Evolutionary conservation across 2,113 vertebrate genomes (phyloP).

Genomic region (Synodontis membranacea): DNA sequence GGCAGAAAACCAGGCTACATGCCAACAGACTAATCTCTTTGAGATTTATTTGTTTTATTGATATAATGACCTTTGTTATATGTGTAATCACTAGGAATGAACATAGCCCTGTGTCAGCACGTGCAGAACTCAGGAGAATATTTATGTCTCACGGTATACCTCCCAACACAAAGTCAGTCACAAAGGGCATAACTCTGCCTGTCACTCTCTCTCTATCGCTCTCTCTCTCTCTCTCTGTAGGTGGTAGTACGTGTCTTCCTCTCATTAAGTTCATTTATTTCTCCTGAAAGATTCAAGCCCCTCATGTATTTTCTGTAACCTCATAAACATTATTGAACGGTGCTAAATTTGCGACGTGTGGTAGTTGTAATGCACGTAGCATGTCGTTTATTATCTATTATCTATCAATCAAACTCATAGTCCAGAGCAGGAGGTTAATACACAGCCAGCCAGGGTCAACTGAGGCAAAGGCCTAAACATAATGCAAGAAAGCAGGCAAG

Average conservation of each 20-base stretch:
- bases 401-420: neutral
- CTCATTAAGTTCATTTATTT: neutral
- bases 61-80: slow-evolving; percentile 48
- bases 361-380: neutral
- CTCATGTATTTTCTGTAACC: neutral
- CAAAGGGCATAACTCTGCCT: neutral
- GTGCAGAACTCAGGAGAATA: slow-evolving; percentile 22
- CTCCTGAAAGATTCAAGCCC: neutral
- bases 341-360: neutral
- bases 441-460: neutral
- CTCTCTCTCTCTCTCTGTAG: neutral
- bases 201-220: neutral
- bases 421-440: neutral
- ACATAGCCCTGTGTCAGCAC: slow-evolving; percentile 37
- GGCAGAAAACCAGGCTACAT: slow-evolving; percentile 37
- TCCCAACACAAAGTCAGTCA: neutral
- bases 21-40: slow-evolving; percentile 51
- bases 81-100: slow-evolving; percentile 45
- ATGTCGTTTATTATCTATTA: neutral
- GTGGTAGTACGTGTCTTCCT: too few relatives aligned
- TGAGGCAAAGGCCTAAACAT: neutral
- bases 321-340: neutral
- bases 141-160: slow-evolving; percentile 33
- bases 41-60: slow-evolving; percentile 61
- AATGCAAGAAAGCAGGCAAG: too few relatives aligned